These are phyloP conservation scores for Ditylenchus weischeri DNA, from an alignment of 2,888 invertebrate genomes.

Conservation along the genomic window DNA sequence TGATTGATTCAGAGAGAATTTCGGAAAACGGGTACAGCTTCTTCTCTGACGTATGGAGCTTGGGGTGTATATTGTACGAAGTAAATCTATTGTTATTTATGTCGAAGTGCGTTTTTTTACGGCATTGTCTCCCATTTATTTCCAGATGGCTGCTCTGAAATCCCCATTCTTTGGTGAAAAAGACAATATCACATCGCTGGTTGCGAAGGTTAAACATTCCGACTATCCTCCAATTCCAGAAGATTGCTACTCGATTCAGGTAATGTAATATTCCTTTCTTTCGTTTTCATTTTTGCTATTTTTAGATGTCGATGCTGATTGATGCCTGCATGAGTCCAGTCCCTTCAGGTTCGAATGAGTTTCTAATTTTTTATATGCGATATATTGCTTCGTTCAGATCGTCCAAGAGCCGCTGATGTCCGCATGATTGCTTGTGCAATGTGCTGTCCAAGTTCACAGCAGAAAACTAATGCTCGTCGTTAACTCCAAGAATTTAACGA, in stretches of 20 bases:
- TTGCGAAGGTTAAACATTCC: constrained; percentile 19
- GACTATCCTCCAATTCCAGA: constrained; percentile 28
- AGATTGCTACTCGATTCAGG: constrained; percentile 17
- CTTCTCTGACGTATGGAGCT: constrained; percentile 81
- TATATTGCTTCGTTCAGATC: too few relatives aligned
- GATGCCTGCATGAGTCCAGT: too few relatives aligned
- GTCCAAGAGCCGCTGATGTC: too few relatives aligned
- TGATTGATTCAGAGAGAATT: constrained; percentile 62
- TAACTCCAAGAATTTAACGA: too few relatives aligned
- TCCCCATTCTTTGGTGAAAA: constrained; percentile 30
- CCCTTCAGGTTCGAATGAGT: too few relatives aligned
- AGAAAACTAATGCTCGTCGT: too few relatives aligned
- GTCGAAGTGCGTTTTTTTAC: background rate
- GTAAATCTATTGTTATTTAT: constrained; percentile 58
- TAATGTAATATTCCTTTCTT: background rate
- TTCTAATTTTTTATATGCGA: too few relatives aligned
- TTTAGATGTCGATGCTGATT: too few relatives aligned
- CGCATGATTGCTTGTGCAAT: too few relatives aligned
- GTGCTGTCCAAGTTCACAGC: too few relatives aligned
- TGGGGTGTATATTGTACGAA: constrained; percentile 80
- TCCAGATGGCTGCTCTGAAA: constrained; percentile 27
- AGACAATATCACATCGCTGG: constrained; percentile 20
- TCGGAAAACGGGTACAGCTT: constrained; percentile 68
- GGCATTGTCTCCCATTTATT: background rate
- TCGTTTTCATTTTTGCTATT: too few relatives aligned